These are phyloP conservation scores for Chitala chitala DNA, from an alignment of 2,113 vertebrate species.

Conservation along the genomic window DNA sequence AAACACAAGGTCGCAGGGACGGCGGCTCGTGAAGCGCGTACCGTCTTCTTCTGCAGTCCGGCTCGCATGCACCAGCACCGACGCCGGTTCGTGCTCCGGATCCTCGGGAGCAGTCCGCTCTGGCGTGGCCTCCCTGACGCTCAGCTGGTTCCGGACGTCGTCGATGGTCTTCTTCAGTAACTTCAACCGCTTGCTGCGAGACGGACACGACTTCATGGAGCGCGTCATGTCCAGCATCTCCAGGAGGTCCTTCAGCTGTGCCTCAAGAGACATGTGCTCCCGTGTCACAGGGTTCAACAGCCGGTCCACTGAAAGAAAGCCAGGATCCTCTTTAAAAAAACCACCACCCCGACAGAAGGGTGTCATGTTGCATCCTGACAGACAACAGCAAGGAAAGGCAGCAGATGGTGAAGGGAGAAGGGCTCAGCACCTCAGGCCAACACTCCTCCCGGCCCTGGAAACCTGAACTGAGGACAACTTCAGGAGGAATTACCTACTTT, in stretches of 20 bases:
- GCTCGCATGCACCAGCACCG: constrained; percentile 39
- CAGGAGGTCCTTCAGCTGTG: constrained; percentile 83
- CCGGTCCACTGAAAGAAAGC: constrained; percentile 75
- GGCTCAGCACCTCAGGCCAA: no score
- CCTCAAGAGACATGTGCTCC: constrained; percentile 72
- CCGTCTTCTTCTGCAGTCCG: constrained; percentile 66
- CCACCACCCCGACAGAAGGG: neutral
- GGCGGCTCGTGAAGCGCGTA: constrained; percentile 41
- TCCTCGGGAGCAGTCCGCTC: constrained; percentile 46
- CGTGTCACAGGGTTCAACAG: constrained; percentile 81
- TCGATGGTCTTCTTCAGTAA: constrained; percentile 84
- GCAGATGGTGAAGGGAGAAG: no score
- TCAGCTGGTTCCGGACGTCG: constrained; percentile 74
- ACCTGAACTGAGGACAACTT: no score
- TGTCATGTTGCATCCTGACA: no score
- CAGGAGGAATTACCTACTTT: no score
- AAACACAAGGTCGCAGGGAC: neutral
- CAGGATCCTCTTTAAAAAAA: neutral
- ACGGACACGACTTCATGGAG: constrained; percentile 91
- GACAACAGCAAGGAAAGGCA: no score
- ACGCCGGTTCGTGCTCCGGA: constrained; percentile 7
- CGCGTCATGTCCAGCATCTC: constrained; percentile 87
- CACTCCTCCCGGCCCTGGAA: no score
- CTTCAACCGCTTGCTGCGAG: constrained; percentile 88
- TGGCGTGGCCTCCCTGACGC: constrained; percentile 66